Evolutionary conservation across 2,888 invertebrate species (phyloP).

Genomic region (Phortica okadai): DNA sequence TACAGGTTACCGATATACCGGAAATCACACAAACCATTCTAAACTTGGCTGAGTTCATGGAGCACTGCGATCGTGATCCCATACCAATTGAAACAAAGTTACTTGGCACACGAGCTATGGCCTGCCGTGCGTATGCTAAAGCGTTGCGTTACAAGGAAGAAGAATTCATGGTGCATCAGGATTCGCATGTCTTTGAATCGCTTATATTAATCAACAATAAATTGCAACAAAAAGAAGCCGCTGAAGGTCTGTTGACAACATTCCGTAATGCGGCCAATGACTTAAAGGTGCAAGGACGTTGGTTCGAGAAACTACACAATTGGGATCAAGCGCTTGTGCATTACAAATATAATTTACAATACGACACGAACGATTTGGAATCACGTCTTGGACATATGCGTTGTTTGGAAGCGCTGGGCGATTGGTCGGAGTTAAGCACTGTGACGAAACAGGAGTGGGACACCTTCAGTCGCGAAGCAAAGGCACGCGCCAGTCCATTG

Average conservation of each 20-base stretch:
- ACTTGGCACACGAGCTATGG: slow-evolving; percentile 95
- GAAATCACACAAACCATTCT: slow-evolving; percentile 97
- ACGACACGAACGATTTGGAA: slow-evolving; percentile 84
- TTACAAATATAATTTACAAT: slow-evolving; percentile 86
- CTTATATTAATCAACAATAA: slow-evolving; percentile 98
- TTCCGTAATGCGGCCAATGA: slow-evolving; percentile 84
- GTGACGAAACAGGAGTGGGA: slow-evolving; percentile 89
- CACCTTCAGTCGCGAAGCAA: slow-evolving; percentile 79
- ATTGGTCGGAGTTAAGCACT: slow-evolving; percentile 93
- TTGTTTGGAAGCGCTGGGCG: slow-evolving; percentile 96
- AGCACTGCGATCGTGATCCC: slow-evolving; percentile 97
- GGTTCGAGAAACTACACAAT: slow-evolving; percentile 99
- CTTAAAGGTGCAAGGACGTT: slow-evolving; percentile 85
- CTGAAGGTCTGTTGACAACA: slow-evolving; percentile 92
- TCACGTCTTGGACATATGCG: slow-evolving; percentile 94
- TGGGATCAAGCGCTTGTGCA: slow-evolving; percentile 97
- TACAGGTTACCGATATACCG: slow-evolving; percentile 94
- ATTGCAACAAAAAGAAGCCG: slow-evolving; percentile 98
- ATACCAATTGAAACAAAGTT: slow-evolving; percentile 91
- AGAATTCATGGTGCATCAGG: slow-evolving; percentile 90
- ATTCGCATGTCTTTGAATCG: slow-evolving; percentile 92
- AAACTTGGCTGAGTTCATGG: slow-evolving; percentile 99
- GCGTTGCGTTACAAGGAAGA: slow-evolving; percentile 87
- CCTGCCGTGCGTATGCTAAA: slow-evolving; percentile 87
- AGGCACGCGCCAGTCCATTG: slow-evolving; percentile 87